phyloP scores from a whole-genome alignment of 2,888 invertebrate species.

The Lacanobia wlatinum region DNA sequence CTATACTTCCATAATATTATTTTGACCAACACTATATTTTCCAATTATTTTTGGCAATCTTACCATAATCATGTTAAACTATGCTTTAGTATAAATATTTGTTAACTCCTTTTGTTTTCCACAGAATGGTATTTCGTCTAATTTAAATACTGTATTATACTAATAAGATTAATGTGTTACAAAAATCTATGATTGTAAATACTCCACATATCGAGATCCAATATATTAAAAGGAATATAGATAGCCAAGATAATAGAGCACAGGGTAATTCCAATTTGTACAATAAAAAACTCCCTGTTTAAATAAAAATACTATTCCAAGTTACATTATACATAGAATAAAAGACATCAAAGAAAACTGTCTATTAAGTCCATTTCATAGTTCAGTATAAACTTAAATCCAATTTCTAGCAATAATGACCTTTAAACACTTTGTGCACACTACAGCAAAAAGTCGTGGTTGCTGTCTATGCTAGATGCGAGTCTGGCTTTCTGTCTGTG shows the following conservation, averaged over 20 bases:
- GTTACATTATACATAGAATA: constrained; percentile 25
- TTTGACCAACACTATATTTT: constrained; percentile 17
- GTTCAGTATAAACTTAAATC: neutral
- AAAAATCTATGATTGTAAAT: constrained; percentile 51
- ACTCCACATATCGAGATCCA: constrained; percentile 37
- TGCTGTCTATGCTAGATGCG: neutral
- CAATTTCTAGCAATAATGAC: neutral
- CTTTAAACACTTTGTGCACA: neutral
- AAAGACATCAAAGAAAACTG: constrained; percentile 17
- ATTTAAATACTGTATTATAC: constrained; percentile 8
- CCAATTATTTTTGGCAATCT: constrained; percentile 4
- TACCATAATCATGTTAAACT: constrained; percentile 19
- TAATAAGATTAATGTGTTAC: constrained; percentile 33
- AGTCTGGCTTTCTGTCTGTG: too few species aligned
- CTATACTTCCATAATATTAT: constrained; percentile 42
- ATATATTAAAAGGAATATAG: constrained; percentile 38
- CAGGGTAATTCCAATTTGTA: constrained; percentile 58
- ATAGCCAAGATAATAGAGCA: constrained; percentile 51
- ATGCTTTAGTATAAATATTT: constrained; percentile 36
- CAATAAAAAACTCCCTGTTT: constrained; percentile 15
- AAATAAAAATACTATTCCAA: too few species aligned
- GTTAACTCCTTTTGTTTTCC: constrained; percentile 22
- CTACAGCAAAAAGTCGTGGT: neutral
- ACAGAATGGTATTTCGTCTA: neutral
- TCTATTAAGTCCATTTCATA: constrained; percentile 6